Evolutionary conservation across 2,888 invertebrate genomes (phyloP), one percentile per base, ranked within the genome.

Genomic region (Agrochola macilenta): DNA sequence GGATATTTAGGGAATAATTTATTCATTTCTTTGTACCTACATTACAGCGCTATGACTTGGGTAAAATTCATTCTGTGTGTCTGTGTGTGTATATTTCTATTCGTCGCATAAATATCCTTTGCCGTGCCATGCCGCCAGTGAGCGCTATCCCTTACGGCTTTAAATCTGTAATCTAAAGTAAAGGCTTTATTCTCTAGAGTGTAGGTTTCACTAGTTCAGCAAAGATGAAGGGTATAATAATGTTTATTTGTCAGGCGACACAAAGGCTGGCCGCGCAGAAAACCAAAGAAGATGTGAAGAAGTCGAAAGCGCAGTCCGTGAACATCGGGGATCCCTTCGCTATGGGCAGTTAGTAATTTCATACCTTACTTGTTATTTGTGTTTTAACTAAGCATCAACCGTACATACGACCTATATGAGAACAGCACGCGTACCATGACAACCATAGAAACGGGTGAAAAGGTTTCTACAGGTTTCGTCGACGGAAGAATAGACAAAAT

Each of bases 251-350:
- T 3, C 97, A 99, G 97, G 97, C 97, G 43, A 98, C 98, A 26
- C 99, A 99, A 96, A 97, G 98, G 88, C 97, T 98, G 90, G 99
- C 99, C 8, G 99, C 99, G 14, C 98, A 98, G 89, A 99, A 99
- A 93, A 99, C 99, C 89, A 99, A 98, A 91, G 99, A 98, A 89
- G 98, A 99, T 93, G 97, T 99, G 30, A 97, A 98, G 88, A 98
- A 98, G 92, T 98, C 97, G 57, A 98, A 98, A 90, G 98, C 98
- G 2, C 97, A 97, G 90, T 91, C 91, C 5, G 91, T 94, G 58
- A 92, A 87, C 79, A 92, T 97, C 54, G 96, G 96, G 0, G 97
- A 97, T 86, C 97, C 97, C 0, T 97, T 97, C 91, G 95, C 97
- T 43, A 83, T 93, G 83, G 94, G 89, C 43, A 86, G 97, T 97